Conservation (phyloP, 2,113 vertebrate species). For the Oncorhynchus nerka region DNA sequence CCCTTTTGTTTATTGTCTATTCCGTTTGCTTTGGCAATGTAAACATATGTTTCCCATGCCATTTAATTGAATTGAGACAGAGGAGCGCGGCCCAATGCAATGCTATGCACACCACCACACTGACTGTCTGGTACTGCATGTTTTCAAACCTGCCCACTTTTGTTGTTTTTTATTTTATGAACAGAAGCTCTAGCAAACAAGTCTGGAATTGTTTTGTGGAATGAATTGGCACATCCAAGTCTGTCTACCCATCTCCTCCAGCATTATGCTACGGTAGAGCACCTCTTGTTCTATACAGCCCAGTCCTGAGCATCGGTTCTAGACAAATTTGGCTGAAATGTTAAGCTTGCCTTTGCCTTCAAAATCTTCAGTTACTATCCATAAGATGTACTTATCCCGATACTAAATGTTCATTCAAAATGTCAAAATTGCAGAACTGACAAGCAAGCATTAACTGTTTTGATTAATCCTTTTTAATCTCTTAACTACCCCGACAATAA, state of each 20-base stretch:
- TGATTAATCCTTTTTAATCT: too few relatives aligned
- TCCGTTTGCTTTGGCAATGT: too few relatives aligned
- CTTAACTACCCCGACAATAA: neutral
- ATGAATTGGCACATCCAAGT: neutral
- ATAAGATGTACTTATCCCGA: too few relatives aligned
- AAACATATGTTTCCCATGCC: too few relatives aligned
- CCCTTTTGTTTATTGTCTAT: neutral
- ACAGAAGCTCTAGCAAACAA: slow-evolving; percentile 21
- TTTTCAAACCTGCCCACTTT: slow-evolving; percentile 12
- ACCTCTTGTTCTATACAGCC: neutral
- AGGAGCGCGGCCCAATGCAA: slow-evolving; percentile 33
- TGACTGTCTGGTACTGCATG: neutral
- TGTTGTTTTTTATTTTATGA: slow-evolving; percentile 10
- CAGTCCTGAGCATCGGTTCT: too few relatives aligned
- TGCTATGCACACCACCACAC: slow-evolving; percentile 1
- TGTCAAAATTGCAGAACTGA: too few relatives aligned
- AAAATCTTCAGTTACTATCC: too few relatives aligned
- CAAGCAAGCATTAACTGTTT: too few relatives aligned
- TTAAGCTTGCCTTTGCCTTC: too few relatives aligned
- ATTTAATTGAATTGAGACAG: slow-evolving; percentile 19
- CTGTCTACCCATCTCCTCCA: slow-evolving; percentile 4
- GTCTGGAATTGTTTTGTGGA: slow-evolving; percentile 19
- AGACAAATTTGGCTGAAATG: too few relatives aligned
- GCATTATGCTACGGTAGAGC: neutral
- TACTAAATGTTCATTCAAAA: too few relatives aligned